Evolutionary conservation across 2,113 vertebrate species (phyloP), one percentile per base, ranked within the genome.

Genomic region (Zonotrichia leucophrys): DNA sequence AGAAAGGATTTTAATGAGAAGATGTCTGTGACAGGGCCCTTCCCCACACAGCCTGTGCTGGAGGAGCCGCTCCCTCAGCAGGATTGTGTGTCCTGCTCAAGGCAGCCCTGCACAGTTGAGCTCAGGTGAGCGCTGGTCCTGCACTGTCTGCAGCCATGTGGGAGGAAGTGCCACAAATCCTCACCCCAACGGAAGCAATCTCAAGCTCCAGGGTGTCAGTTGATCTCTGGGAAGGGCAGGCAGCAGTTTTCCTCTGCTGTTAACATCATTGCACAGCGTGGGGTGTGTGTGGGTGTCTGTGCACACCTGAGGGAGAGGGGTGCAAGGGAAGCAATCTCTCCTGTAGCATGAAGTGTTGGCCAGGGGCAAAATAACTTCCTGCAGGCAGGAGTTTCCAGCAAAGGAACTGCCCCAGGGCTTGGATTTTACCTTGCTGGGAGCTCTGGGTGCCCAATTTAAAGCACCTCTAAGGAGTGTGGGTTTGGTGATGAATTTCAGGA

Each of bases 161-260:
- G 87, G 87, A 83, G 25, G 12, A 27, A 56, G 50, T 59, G 30
- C 62, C 77, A 49, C 83, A 81, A 13, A 46, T 2, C 52, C 80
- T 60, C 77, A 31, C 42, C 42, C 18, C 78, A 78, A 75, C 39
- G 42, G 84, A 83, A 95, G 60, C 87, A 84, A 8, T 37, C 93
- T 59, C 69, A 7, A 81, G 89, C 91, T 92, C 19, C 77, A 84
- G 95, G 96, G 89, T 87, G 84, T 59, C 37, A 89, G 70, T 59
- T 91, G 87, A 84, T 87, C 93, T 39, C 81, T 91, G 81, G 63
- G 44, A 91, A 81, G 89, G 93, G 75, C 91, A 82, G 84, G 78
- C 91, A 87, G 93, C 83, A 91, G 87, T 95, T 96, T 94, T 75
- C 49, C 87, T 82, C 87, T 83, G 73, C 81, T 92, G 73, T 92